These are phyloP conservation scores for Propithecus deckenii DNA, from an alignment of 2,797 vertebrate species.

Conservation along the genomic window DNA sequence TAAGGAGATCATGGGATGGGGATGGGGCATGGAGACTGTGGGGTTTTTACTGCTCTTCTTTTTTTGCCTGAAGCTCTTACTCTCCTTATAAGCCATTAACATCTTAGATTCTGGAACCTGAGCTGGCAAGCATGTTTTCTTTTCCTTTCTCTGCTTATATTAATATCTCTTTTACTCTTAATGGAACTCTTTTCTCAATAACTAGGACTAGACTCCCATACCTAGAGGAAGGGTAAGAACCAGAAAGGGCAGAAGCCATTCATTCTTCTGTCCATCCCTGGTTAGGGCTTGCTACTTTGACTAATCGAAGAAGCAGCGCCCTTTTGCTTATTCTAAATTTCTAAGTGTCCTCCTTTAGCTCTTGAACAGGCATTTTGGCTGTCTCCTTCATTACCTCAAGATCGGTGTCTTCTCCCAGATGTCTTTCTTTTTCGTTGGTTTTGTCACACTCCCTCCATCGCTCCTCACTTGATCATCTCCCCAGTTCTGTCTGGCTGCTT, in stretches of 20 bases:
- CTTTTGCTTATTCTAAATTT: neutral
- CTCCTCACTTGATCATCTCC: neutral
- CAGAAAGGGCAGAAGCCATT: neutral
- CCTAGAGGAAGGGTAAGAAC: neutral
- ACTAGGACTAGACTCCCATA: neutral
- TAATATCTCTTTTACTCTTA: neutral
- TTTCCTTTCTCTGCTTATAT: neutral
- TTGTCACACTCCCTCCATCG: neutral
- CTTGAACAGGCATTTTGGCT: neutral
- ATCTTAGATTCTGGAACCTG: neutral
- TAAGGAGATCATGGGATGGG: neutral
- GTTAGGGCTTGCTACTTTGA: neutral
- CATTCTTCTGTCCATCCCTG: neutral
- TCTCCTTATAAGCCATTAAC: neutral
- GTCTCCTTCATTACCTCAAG: neutral
- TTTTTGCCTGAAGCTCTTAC: neutral
- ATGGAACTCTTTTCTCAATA: neutral
- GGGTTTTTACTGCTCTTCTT: neutral
- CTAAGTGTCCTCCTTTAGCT: neutral
- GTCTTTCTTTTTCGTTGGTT: neutral
- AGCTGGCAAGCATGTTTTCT: neutral
- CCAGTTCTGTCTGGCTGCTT: neutral
- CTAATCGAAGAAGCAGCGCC: neutral
- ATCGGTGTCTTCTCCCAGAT: neutral
- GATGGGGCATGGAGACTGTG: fast-evolving